Evolutionary conservation across 2,113 vertebrate species (phyloP).

Genomic region (Channa argus): DNA sequence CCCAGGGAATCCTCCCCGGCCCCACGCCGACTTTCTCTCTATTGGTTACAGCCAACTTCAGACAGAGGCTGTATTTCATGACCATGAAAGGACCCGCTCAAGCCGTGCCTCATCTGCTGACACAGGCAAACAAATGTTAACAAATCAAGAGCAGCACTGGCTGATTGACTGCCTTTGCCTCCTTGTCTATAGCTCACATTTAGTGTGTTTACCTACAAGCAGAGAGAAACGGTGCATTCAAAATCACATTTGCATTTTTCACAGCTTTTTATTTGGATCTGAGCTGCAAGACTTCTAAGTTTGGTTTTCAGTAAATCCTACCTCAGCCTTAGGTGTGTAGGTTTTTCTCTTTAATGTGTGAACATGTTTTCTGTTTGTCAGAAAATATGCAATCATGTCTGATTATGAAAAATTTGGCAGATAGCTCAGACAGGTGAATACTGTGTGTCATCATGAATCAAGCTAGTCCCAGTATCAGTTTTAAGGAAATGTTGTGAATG

Average conservation of each 20-base stretch:
- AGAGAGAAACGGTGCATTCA: slow-evolving; percentile 43
- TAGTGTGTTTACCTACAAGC: slow-evolving; percentile 27
- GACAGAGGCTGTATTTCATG: slow-evolving; percentile 68
- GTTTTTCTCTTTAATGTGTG: neutral
- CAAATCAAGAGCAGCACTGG: slow-evolving; percentile 69
- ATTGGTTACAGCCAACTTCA: slow-evolving; percentile 30
- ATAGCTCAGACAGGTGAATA: neutral
- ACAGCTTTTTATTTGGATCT: slow-evolving; percentile 33
- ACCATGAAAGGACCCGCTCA: slow-evolving; percentile 59
- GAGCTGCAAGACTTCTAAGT: neutral
- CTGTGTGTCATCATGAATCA: neutral
- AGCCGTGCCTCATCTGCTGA: slow-evolving; percentile 74
- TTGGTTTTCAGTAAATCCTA: slow-evolving; percentile 13
- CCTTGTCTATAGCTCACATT: slow-evolving; percentile 37
- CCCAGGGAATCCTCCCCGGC: slow-evolving; percentile 18
- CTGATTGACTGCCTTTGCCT: slow-evolving; percentile 74
- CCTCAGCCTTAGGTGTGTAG: neutral
- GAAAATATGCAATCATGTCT: neutral
- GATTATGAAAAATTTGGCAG: slow-evolving; percentile 5
- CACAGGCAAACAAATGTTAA: slow-evolving; percentile 81
- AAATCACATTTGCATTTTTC: slow-evolving; percentile 33
- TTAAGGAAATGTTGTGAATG: slow-evolving; percentile 51
- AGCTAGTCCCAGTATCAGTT: slow-evolving; percentile 29
- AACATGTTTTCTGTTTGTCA: neutral
- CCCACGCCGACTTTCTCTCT: slow-evolving; percentile 3